These are phyloP conservation scores for Dinoponera quadriceps DNA, from an alignment of 1,140 invertebrate species.

Conservation along the genomic window DNA sequence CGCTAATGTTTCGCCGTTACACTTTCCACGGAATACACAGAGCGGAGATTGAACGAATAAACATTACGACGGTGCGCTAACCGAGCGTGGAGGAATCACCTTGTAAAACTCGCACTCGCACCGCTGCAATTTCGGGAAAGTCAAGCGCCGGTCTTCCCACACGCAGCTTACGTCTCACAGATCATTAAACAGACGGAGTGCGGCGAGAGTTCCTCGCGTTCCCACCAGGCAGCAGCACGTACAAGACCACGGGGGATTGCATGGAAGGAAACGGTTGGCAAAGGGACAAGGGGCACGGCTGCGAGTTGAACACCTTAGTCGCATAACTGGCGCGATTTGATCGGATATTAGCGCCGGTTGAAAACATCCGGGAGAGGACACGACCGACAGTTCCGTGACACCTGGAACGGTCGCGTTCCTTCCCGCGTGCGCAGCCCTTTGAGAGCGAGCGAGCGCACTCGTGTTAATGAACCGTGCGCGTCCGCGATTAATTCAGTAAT, in stretches of 20 bases:
- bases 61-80: too few relatives aligned
- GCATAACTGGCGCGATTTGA: too few relatives aligned
- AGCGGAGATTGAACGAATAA: too few relatives aligned
- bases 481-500: not conserved
- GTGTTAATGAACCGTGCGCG: not conserved
- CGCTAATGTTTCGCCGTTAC: too few relatives aligned
- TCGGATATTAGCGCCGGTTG: not conserved
- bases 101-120: not conserved
- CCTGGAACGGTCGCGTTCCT: not conserved
- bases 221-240: conserved; percentile 33
- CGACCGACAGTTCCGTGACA: not conserved
- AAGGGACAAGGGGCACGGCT: not conserved
- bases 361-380: not conserved
- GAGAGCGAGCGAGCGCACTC: not conserved
- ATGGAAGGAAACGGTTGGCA: not conserved
- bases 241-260: conserved; percentile 16
- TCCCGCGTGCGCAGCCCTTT: too few relatives aligned
- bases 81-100: not conserved
- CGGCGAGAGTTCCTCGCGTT: not conserved
- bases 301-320: too few relatives aligned
- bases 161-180: not conserved
- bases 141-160: conserved; percentile 2
- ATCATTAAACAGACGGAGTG: conserved; percentile 19
- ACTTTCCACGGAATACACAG: too few relatives aligned
- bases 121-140: not conserved